Conservation (phyloP, 2,113 vertebrate species). For the Apodemus speciosus region DNA sequence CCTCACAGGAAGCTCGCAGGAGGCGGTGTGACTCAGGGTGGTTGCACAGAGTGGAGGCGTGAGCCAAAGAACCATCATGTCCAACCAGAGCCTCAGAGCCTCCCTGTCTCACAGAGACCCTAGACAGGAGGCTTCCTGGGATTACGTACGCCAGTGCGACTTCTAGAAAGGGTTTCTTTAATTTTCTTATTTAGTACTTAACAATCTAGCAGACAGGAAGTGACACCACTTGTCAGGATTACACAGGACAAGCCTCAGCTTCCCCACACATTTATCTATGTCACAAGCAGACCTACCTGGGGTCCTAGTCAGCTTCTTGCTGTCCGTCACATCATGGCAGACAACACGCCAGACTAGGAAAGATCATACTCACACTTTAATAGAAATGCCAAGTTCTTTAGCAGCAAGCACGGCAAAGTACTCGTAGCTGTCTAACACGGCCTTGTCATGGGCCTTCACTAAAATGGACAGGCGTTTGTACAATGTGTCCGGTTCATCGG, state of each 20-base stretch:
- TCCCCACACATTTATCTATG: not conserved
- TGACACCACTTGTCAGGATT: not conserved
- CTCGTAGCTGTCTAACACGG: conserved; percentile 97
- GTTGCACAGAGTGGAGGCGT: not conserved
- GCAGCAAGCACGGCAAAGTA: conserved; percentile 94
- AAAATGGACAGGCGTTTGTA: conserved; percentile 92
- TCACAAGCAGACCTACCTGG: not conserved
- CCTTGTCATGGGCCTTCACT: conserved; percentile 94
- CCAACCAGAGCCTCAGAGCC: not conserved
- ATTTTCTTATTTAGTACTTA: conserved; percentile 19
- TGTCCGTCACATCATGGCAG: not conserved
- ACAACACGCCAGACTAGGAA: not conserved
- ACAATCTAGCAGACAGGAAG: not conserved
- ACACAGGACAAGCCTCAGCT: not conserved
- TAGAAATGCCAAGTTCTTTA: conserved; percentile 91
- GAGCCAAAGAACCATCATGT: not conserved
- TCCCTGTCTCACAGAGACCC: not conserved
- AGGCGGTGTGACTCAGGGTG: not conserved
- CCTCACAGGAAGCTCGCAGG: not conserved
- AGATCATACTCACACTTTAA: conserved; percentile 91
- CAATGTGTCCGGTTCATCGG: conserved; percentile 92
- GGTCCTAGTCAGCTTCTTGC: not conserved
- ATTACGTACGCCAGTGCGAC: not conserved
- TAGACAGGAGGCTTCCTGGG: not conserved
- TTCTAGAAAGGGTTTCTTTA: conserved; percentile 16